phyloP scores from a whole-genome alignment of 2,113 vertebrate genomes.

The Ramphastos sulfuratus region DNA sequence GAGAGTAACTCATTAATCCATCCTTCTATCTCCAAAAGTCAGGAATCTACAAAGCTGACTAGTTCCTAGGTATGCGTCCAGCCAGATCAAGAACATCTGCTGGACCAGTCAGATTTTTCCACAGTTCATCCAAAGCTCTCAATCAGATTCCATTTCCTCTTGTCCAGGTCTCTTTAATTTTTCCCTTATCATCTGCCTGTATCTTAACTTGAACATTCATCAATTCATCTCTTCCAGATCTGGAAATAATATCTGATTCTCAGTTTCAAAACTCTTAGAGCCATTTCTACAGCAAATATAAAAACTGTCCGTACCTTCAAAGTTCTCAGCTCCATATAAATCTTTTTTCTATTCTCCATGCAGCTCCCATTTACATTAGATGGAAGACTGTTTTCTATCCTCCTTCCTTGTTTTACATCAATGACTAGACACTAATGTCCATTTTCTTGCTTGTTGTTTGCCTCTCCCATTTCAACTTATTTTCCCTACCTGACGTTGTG shows the following conservation, averaged over 20 bases:
- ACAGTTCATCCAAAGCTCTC: constrained; percentile 22
- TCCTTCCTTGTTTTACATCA: not conserved
- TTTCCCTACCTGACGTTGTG: not conserved
- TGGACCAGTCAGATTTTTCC: constrained; percentile 13
- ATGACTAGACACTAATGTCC: not conserved
- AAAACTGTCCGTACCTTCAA: not conserved
- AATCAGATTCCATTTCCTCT: constrained; percentile 21
- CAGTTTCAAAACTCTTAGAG: not conserved
- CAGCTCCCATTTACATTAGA: not conserved
- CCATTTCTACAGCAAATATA: not conserved
- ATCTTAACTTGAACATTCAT: not conserved
- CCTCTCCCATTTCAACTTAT: not conserved
- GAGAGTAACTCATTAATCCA: not conserved
- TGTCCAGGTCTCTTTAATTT: not conserved
- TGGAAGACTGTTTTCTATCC: not conserved
- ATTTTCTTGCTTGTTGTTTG: not conserved
- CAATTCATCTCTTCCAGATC: not conserved
- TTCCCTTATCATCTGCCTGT: not conserved
- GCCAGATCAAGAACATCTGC: constrained; percentile 36
- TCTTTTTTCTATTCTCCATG: not conserved
- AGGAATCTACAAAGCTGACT: not conserved
- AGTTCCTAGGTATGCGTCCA: constrained; percentile 12
- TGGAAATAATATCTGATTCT: constrained; percentile 4
- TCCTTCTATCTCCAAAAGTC: not conserved
- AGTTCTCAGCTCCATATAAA: not conserved